Evolutionary conservation across 2,888 invertebrate species (phyloP), one percentile per base, ranked within the genome.

Genomic region (Catocala nupta): DNA sequence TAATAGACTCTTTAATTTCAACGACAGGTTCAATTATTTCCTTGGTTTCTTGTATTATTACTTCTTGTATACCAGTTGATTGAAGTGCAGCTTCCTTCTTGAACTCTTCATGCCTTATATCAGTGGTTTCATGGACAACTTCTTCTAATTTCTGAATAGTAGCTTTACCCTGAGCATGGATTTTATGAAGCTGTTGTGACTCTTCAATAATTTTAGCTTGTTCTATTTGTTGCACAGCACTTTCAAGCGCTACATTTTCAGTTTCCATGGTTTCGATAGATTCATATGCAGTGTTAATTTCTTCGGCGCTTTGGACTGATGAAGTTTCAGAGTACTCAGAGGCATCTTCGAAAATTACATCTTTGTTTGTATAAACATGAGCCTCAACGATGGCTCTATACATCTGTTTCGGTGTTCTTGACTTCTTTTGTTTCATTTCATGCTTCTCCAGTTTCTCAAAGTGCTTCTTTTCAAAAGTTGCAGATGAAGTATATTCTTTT

Each of bases 341-440:
- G 7, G 80, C 64, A 55, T 87, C 87, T 72, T 90, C 86, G 51
- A 91, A 84, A 53, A 94, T 90, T 1, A 89, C 87, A 53, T 93
- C 88, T 76, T 87, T 86, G 48, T 93, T 93, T 4, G 93, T 92
- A 33, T 90, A 93, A 6, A 91, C 89, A 59, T 94, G 94, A 5
- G 94, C 83, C 71, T 94, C 91, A n/a, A 93, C 93, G 43, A 90
- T 85, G 2, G 93, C 93, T 48, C 91, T 68, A 50, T 93, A 94
- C 55, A 82, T 91, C 63, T 86, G 87, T n/a, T 82, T 85, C 5
- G 81, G 86, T 6, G 84, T 71, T 59, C 80, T 80, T 2, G 74
- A 59, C 62, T 71, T 80, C 8, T 71, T 75, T 5, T 75, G 67
- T 64, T 65, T 72, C 5, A 66, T 56, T 45, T 80, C 72, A n/a